Conservation (phyloP, 2,888 invertebrate species). For the Acanthosoma haemorrhoidale region DNA sequence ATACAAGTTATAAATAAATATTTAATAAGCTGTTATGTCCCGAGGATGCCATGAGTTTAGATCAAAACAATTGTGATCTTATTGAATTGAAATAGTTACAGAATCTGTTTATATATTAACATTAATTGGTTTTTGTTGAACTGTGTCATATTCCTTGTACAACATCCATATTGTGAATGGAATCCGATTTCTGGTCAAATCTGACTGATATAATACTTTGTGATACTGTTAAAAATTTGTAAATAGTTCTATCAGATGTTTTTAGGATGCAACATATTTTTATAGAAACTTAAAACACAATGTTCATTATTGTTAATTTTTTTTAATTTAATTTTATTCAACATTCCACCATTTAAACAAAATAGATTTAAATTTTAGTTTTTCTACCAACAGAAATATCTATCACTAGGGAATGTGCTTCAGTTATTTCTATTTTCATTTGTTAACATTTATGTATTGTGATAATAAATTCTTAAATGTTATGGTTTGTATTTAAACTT, state of each 20-base stretch:
- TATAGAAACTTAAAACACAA: constrained; percentile 15
- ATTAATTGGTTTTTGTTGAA: no score
- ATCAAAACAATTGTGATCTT: no score
- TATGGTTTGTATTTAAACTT: not conserved
- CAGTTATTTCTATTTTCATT: not conserved
- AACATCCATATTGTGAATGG: not conserved
- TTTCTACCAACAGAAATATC: not conserved
- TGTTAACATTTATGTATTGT: not conserved
- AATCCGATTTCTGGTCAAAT: constrained; percentile 26
- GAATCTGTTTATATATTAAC: no score
- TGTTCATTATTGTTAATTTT: not conserved
- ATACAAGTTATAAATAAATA: no score
- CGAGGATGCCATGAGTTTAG: no score
- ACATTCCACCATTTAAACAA: constrained; percentile 14
- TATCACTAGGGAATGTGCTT: not conserved
- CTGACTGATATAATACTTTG: constrained; percentile 29
- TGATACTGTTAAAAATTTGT: constrained; percentile 20
- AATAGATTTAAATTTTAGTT: not conserved
- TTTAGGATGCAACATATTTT: constrained; percentile 17
- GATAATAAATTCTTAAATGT: not conserved
- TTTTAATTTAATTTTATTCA: not conserved
- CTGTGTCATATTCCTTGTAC: no score
- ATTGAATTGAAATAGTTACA: no score
- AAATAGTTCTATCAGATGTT: constrained; percentile 4
- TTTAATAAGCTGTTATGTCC: no score